Conservation (phyloP, 2,888 invertebrate species). For the Phyto melanocephala region DNA sequence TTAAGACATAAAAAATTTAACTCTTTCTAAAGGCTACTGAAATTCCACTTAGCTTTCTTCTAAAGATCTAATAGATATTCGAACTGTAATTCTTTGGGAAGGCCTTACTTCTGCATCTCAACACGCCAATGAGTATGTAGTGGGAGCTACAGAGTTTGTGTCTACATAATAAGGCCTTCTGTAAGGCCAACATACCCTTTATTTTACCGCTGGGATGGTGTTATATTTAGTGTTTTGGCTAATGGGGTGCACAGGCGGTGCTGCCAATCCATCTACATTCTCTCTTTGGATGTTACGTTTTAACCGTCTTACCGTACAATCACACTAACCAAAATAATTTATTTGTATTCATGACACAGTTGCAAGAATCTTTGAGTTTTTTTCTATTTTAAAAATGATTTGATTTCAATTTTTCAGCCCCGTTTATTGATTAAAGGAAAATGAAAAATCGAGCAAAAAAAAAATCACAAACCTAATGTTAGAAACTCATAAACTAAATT, state of each 20-base stretch:
- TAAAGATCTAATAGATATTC: no score
- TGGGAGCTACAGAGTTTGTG: no score
- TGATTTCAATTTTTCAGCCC: constrained; percentile 51
- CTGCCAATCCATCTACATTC: constrained; percentile 51
- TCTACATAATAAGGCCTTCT: no score
- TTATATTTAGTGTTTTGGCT: constrained; percentile 57
- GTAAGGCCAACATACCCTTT: no score
- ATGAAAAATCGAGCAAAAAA: background rate
- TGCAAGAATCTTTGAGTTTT: constrained; percentile 20
- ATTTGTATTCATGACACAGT: constrained; percentile 39
- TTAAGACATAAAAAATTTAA: no score
- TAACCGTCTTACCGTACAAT: background rate
- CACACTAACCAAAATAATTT: constrained; percentile 1
- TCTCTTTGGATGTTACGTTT: constrained; percentile 14
- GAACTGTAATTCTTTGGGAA: no score
- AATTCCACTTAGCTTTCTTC: no score
- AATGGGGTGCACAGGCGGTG: constrained; percentile 54
- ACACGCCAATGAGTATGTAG: constrained; percentile 6
- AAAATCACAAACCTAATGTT: constrained; percentile 13
- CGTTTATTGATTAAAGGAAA: constrained; percentile 44
- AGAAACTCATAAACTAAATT: constrained; percentile 55
- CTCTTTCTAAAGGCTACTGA: no score
- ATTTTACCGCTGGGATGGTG: constrained; percentile 37
- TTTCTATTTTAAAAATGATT: constrained; percentile 29
- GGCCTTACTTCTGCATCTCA: no score